phyloP scores from a whole-genome alignment of 2,888 invertebrate genomes.

The Achlya flavicornis region DNA sequence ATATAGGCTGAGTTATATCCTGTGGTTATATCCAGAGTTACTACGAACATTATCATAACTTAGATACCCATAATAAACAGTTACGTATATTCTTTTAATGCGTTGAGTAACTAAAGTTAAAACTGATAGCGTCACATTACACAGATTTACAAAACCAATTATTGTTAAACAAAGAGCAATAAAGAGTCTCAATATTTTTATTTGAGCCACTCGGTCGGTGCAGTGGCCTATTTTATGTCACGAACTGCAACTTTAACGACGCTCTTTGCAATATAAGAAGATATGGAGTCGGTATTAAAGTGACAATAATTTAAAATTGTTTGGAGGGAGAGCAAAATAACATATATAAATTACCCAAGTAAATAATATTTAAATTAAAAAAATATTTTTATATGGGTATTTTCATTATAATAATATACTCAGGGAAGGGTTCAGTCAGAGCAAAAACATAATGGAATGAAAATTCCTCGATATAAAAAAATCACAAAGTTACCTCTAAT shows the following conservation, averaged over 20 bases:
- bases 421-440: no score
- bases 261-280: slow-evolving; percentile 38
- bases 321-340: neutral
- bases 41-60: no score
- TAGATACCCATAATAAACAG: no score
- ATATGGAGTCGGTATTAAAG: slow-evolving; percentile 29
- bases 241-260: slow-evolving; percentile 52
- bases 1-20: no score
- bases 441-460: no score
- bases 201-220: slow-evolving; percentile 25
- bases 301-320: neutral
- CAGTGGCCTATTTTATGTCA: slow-evolving; percentile 60
- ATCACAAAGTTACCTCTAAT: no score
- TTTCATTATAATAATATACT: no score
- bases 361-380: no score
- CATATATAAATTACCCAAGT: no score
- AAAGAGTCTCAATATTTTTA: slow-evolving; percentile 26
- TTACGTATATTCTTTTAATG: neutral
- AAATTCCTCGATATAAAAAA: no score
- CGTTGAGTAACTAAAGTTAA: neutral
- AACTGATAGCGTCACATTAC: slow-evolving; percentile 6
- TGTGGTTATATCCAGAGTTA: no score
- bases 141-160: slow-evolving; percentile 29
- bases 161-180: slow-evolving; percentile 41
- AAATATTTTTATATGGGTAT: no score